Base-by-base conservation (phyloP, 2,888 invertebrate genomes). In the Amphimallon solstitiale region DNA sequence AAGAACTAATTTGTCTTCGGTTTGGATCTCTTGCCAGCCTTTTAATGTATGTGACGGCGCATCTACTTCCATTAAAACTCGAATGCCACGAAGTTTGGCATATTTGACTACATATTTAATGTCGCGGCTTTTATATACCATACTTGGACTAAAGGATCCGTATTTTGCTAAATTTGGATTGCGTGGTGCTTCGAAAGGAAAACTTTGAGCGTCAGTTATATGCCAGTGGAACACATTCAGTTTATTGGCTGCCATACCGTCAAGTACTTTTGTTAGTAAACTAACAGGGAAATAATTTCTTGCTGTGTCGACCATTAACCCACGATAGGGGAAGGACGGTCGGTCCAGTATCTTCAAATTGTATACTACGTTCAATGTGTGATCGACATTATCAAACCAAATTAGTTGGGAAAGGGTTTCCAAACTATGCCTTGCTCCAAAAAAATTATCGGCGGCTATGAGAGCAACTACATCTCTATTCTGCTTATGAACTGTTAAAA, bases 191-290 rank as follows among this genome's bases (percentile, higher is more conserved):
- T 90, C 88, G 78, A 93, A 90, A 0, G 97, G 96, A 81, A 96
- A 96, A 71, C 95, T 94, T 78, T 94, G 93, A 10, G 94, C 92
- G 79, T 97, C 96, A 2, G 90, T 59, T 90, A 92, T 85, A 77
- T 93, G 92, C 92, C 95, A 94, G 78, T 96, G 96, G 75, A 96
- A 90, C 1, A 94, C 93, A 82, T 96, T 96, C 71, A 96, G 80
- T 81, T 96, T 96, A 72, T 72, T 94, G 90, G 76, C 64, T 14
- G 64, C 56, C 64, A 64, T 64, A 7, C 64, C 65, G 7, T 48
- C 38, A n/a, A 97, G 84, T 4, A 92, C 89, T 12, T 89, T 87
- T 72, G 89, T 86, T 34, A 93, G 85, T 43, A 89, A 85, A 7
- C 83, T 84, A 1, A 93, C 85, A 0, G 92, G 88, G 73, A 96